Evolutionary conservation across 2,888 invertebrate genomes (phyloP).

Genomic region (Temnothorax unifasciatus): DNA sequence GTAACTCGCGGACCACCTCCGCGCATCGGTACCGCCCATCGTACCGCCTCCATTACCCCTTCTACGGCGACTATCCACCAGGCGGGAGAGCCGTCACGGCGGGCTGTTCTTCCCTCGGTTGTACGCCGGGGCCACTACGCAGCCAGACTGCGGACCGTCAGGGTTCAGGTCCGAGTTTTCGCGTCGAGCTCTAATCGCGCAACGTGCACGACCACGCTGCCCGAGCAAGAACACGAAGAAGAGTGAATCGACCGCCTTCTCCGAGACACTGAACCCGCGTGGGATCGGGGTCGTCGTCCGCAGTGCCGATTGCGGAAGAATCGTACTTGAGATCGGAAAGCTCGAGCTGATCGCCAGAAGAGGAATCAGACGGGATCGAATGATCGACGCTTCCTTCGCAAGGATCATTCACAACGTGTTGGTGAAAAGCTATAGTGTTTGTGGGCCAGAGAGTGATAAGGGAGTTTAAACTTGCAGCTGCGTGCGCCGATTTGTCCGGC

Average conservation of each 20-base stretch:
- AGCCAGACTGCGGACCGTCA: conserved; percentile 86
- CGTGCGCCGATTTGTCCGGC: conserved; percentile 68
- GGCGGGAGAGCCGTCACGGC: conserved; percentile 74
- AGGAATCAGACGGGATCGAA: conserved; percentile 36
- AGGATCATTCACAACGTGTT: conserved; percentile 58
- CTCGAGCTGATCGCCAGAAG: conserved; percentile 5
- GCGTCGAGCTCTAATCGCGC: conserved; percentile 76
- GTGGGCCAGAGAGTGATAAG: conserved; percentile 67
- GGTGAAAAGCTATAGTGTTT: conserved; percentile 64
- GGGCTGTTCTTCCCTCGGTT: conserved; percentile 76
- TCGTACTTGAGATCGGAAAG: conserved; percentile 1
- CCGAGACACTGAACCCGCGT: conserved; percentile 16
- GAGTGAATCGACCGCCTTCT: conserved; percentile 37
- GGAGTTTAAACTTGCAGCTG: conserved; percentile 68
- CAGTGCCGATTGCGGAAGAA: conserved; percentile 54
- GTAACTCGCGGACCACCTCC: conserved; percentile 85
- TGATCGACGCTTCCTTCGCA: conserved; percentile 32
- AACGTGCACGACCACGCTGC: conserved; percentile 82
- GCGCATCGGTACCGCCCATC: conserved; percentile 84
- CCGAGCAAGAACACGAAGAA: conserved; percentile 34
- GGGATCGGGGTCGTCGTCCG: conserved; percentile 24
- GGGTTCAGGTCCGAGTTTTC: conserved; percentile 80
- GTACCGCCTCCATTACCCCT: conserved; percentile 75
- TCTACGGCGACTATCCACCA: conserved; percentile 56
- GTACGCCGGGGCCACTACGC: conserved; percentile 83